A percentile compares a stretch with the other conserved stretches of the same genome.
Conservation (phyloP, 2,113 vertebrate genomes). For the Uropsilus gracilis region DNA sequence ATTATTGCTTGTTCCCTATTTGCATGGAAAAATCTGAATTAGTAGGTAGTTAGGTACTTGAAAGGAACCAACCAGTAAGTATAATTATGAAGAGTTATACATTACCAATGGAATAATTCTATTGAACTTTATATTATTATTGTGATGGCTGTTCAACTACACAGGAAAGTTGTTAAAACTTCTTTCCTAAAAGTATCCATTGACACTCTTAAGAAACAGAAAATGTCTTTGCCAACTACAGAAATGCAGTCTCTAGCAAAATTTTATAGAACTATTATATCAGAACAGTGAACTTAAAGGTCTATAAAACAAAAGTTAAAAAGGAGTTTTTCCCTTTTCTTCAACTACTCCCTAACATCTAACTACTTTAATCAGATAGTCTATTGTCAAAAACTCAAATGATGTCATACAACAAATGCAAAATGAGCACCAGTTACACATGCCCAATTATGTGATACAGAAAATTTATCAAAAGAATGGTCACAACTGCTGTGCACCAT, state of each 20-base stretch:
- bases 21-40: constrained; percentile 80
- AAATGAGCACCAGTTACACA: constrained; percentile 15
- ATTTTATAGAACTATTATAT: constrained; percentile 20
- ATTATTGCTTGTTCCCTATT: constrained; percentile 79
- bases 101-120: constrained; percentile 63
- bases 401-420: not conserved
- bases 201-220: not conserved
- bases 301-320: not conserved
- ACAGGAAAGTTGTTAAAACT: constrained; percentile 58
- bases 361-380: not conserved
- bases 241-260: not conserved
- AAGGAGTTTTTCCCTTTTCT: not conserved
- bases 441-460: not conserved
- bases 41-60: constrained; percentile 78
- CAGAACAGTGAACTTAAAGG: not conserved
- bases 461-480: not conserved
- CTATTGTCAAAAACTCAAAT: constrained; percentile 11
- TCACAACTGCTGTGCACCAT: no score
- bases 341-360: not conserved
- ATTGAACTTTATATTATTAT: constrained; percentile 70
- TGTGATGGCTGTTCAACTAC: constrained; percentile 66
- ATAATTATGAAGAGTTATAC: constrained; percentile 79
- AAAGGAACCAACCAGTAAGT: constrained; percentile 77
- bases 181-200: constrained; percentile 19
- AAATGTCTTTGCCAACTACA: not conserved